Conservation (phyloP, 2,888 invertebrate species). For the Drosophila niveifrons region DNA sequence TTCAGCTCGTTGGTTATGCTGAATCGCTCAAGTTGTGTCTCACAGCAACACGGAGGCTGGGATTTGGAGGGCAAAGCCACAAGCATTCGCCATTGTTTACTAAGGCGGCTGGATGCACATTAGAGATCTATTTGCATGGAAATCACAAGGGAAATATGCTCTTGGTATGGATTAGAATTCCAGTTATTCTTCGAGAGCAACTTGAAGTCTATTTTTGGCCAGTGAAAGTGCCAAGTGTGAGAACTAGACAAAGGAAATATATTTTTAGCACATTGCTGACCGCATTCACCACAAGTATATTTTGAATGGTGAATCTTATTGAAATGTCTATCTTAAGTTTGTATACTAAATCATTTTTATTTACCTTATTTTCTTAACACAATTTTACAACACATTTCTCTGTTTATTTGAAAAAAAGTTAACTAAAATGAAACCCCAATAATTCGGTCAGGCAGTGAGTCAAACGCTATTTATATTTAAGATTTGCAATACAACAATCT, state of each 20-base stretch:
- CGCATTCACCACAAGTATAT: too few species aligned
- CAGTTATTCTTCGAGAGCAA: background rate
- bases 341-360: too few species aligned
- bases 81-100: slow-evolving; percentile 6
- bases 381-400: background rate
- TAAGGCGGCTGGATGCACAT: background rate
- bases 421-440: too few species aligned
- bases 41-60: background rate
- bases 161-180: background rate
- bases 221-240: background rate
- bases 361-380: background rate
- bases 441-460: too few species aligned
- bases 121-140: slow-evolving; percentile 2
- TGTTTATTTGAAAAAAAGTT: too few species aligned
- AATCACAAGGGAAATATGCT: background rate
- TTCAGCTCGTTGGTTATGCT: slow-evolving; percentile 18
- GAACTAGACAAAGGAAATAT: too few species aligned
- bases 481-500: too few species aligned
- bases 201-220: background rate
- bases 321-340: too few species aligned
- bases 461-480: too few species aligned
- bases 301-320: too few species aligned
- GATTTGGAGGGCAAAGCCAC: slow-evolving; percentile 2
- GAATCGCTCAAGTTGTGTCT: slow-evolving; percentile 10
- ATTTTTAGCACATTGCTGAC: too few species aligned